Base-by-base conservation (phyloP, 2,888 invertebrate species). In the Augochlorella aurata region DNA sequence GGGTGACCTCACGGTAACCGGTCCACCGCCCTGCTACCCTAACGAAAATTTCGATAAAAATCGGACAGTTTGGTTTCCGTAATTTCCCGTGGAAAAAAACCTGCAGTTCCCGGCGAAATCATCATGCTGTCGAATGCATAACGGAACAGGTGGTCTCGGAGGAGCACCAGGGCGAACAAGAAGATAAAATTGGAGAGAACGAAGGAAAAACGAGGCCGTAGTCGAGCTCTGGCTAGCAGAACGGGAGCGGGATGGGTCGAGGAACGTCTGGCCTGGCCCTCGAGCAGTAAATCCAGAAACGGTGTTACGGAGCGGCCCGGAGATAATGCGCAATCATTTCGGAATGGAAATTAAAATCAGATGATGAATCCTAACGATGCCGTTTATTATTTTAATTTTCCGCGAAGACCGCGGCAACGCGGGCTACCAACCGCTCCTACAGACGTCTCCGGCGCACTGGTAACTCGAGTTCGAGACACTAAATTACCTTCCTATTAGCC, bases 371-470 rank as follows among this genome's bases (percentile, higher is more conserved):
- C 93, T 93, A 93, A 93, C 93, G 93, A 93, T 93, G 93, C 93
- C 93, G 93, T 93, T 93, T 93, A 93, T 93, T 93, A 93, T 93
- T 93, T 93, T 93, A 93, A 93, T 93, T 93, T 93, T 93, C 92
- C 91, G 91, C 91, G 92, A 89, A 89, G 87, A 83, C 90, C 86
- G 84, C 74, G 80, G 83, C 83, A 83, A 84, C 88, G 80, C 86
- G 78, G 87, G 83, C 85, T 82, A 87, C 82, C 77, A 74, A 70
- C 83, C 70, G 78, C 77, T 75, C 61, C 78, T 71, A 70, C 80
- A 78, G 85, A 81, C 83, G 81, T 82, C 82, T 68, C 83, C 80
- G 84, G 81, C 83, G 85, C 82, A 86, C 90, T 90, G 92, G 91
- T 92, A 92, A 92, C 93, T 93, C 92, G 91, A 93, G 91, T 93